Conservation (phyloP, 2,113 vertebrate genomes). For the Daphoenositta chrysoptera region DNA sequence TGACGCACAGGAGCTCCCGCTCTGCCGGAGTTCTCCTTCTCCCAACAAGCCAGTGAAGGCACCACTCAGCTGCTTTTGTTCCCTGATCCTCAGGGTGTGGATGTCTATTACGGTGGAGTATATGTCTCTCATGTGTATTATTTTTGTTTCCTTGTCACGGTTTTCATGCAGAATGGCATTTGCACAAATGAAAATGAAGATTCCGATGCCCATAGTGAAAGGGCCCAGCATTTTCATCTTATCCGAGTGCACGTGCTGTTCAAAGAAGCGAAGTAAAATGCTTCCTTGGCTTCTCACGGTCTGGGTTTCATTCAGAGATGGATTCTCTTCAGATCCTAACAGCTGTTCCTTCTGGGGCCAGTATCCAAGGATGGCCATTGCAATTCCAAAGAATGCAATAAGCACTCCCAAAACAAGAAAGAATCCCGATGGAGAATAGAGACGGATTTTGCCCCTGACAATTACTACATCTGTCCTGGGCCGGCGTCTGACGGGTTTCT, state of each 20-base stretch:
- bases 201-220: slow-evolving; percentile 98
- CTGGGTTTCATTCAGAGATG: slow-evolving; percentile 71
- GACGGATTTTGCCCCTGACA: slow-evolving; percentile 90
- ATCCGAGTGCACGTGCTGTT: slow-evolving; percentile 90
- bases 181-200: slow-evolving; percentile 98
- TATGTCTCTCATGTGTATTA: slow-evolving; percentile 99
- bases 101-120: slow-evolving; percentile 98
- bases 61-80: slow-evolving; percentile 83
- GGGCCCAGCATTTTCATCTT: slow-evolving; percentile 99
- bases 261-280: slow-evolving; percentile 84
- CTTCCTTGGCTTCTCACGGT: slow-evolving; percentile 67
- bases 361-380: slow-evolving; percentile 96
- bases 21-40: slow-evolving; percentile 74
- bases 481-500: slow-evolving; percentile 78
- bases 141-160: slow-evolving; percentile 96
- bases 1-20: slow-evolving; percentile 72
- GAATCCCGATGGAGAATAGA: slow-evolving; percentile 94
- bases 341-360: slow-evolving; percentile 87
- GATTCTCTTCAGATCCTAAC: slow-evolving; percentile 46
- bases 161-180: slow-evolving; percentile 98
- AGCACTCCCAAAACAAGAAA: slow-evolving; percentile 92
- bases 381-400: slow-evolving; percentile 86
- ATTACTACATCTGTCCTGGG: slow-evolving; percentile 90
- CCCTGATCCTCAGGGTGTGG: slow-evolving; percentile 86
- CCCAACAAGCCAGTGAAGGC: slow-evolving; percentile 69